Percentiles rank a stretch among this genome's conserved stretches.
Conservation (phyloP, 2,888 invertebrate genomes). For the Caenorhabditis zanzibari region DNA sequence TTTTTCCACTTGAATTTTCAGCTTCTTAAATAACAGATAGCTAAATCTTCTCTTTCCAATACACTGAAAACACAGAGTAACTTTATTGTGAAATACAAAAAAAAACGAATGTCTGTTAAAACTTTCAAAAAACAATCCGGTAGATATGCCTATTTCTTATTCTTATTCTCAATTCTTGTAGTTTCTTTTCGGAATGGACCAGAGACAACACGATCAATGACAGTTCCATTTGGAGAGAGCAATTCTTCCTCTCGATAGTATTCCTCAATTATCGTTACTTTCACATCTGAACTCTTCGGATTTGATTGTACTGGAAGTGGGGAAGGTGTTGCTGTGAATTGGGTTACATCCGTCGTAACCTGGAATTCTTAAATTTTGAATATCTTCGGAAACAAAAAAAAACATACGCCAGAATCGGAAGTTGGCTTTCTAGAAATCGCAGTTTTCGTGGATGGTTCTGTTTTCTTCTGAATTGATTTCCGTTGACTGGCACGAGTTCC, state of each 20-base stretch:
- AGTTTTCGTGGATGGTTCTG: slow-evolving; percentile 22
- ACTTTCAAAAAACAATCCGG: neutral
- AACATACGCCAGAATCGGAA: slow-evolving; percentile 6
- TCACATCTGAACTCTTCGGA: slow-evolving; percentile 42
- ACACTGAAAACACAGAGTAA: neutral
- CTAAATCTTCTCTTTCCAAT: neutral
- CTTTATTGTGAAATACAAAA: slow-evolving; percentile 22
- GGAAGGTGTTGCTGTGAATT: neutral
- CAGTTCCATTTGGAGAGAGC: slow-evolving; percentile 56
- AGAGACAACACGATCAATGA: slow-evolving; percentile 39
- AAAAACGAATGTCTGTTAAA: neutral
- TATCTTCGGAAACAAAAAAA: neutral
- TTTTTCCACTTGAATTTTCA: slow-evolving; percentile 23
- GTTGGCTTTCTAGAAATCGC: slow-evolving; percentile 9
- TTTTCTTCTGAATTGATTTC: slow-evolving; percentile 8
- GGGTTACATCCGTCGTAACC: slow-evolving; percentile 22
- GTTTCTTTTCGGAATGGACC: slow-evolving; percentile 52
- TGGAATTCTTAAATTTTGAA: neutral
- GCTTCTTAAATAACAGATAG: slow-evolving; percentile 11
- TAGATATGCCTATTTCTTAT: neutral
- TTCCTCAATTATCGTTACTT: slow-evolving; percentile 60
- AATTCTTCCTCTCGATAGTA: slow-evolving; percentile 62
- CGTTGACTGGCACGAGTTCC: neutral
- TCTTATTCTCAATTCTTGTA: slow-evolving; percentile 35
- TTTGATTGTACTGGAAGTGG: neutral